Evolutionary conservation across 2,888 invertebrate species (phyloP).

Genomic region (Myathropa florea): DNA sequence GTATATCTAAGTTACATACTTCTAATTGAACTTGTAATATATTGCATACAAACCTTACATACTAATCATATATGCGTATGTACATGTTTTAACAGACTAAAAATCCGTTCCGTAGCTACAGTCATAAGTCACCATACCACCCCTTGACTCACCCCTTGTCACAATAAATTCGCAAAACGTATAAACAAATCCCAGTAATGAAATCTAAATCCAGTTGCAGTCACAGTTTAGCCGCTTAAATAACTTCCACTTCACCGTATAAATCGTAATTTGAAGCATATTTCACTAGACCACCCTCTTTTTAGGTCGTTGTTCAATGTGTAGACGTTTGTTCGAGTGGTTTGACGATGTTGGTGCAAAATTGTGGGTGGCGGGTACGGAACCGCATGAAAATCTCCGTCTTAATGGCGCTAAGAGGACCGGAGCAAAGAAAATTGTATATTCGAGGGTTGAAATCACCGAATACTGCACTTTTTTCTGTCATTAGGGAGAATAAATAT

Average conservation of each 20-base stretch:
- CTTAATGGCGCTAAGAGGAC: conserved; percentile 33
- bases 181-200: conserved; percentile 69
- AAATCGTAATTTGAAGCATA: conserved; percentile 66
- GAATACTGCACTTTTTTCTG: conserved; percentile 50
- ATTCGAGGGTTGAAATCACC: conserved; percentile 42
- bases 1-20: background rate
- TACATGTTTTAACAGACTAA: background rate
- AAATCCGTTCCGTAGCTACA: background rate
- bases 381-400: conserved; percentile 43
- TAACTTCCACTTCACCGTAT: conserved; percentile 63
- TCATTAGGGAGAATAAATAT: conserved; percentile 69
- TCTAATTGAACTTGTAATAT: background rate
- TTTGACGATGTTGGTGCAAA: conserved; percentile 16
- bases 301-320: conserved; percentile 41
- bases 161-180: conserved; percentile 54
- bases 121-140: conserved; percentile 32
- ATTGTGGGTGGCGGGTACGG: conserved; percentile 50
- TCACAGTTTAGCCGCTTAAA: conserved; percentile 69
- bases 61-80: no score
- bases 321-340: conserved; percentile 49
- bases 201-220: conserved; percentile 67
- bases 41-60: no score
- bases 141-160: conserved; percentile 59
- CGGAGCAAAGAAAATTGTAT: conserved; percentile 19
- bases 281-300: conserved; percentile 55